Base-by-base conservation (phyloP, 2,797 vertebrate species). In the Acrossocheilus fasciatus region DNA sequence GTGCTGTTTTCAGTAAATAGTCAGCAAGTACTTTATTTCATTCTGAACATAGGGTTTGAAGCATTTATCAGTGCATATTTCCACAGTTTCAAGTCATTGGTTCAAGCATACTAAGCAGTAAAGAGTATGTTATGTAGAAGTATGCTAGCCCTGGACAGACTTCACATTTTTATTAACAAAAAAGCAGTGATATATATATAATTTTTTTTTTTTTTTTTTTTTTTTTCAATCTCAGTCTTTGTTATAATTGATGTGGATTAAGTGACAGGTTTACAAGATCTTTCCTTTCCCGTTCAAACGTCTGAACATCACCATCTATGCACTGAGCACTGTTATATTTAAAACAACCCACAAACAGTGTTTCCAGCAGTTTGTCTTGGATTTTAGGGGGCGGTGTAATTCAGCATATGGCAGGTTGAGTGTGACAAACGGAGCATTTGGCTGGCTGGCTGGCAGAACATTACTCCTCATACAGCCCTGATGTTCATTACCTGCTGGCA, bases 261-360 rank as follows among this genome's bases (percentile, higher is more conserved):
- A 85, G 74, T 85, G 57, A 87, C 77, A 79, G 78, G 85, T 26
- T 85, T 86, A 87, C 74, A 57, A 70, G 14, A 78, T 81, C 59
- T 59, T 39, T 81, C n/a, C 62, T 72, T 66, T 81, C 76, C 64
- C 14, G 47, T 54, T 50, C n/a, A 62, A 52, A 17, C 6, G 0
- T 34, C 62, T 66, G 62, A 79, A 79, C 69, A 6, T 66, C 73
- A 84, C 26, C 86, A 81, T 76, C 70, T 74, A 57, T 72, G 15
- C 30, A 66, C 30, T 43, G 17, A 69, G 3, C 36, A 43, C 15
- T 62, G 74, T 62, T 34, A 47, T 70, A 45, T 84, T 57, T 83
- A 81, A 70, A 54, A n/a, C 83, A 76, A 57, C 23, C 39, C 52
- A 36, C 34, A 57, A 54, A 34, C 59, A n/a, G 43, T 41, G 17